phyloP scores from a whole-genome alignment of 2,888 invertebrate genomes.

The Rhagophthalmus giganteus region DNA sequence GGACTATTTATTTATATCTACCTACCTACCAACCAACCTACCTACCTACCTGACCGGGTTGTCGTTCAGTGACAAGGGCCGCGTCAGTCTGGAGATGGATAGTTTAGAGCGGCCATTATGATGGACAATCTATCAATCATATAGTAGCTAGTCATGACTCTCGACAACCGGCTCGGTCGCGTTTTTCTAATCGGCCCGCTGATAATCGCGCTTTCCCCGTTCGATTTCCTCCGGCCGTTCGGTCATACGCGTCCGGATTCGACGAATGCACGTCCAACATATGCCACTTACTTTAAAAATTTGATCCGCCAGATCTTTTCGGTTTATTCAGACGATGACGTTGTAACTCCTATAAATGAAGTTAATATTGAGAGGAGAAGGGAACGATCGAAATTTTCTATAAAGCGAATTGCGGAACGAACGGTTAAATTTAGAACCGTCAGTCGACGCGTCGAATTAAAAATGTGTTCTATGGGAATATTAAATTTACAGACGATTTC shows the following conservation, averaged over 20 bases:
- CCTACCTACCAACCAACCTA: too few species aligned
- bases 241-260: constrained; percentile 19
- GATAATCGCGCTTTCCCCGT: constrained; percentile 6
- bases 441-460: too few species aligned
- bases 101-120: constrained; percentile 54
- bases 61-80: constrained; percentile 43
- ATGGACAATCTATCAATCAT: constrained; percentile 58
- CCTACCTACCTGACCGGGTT: constrained; percentile 42
- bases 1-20: too few species aligned
- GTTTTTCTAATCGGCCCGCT: constrained; percentile 12
- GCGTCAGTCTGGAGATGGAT: constrained; percentile 51
- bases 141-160: constrained; percentile 51
- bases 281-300: constrained; percentile 26
- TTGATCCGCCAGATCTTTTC: constrained; percentile 23
- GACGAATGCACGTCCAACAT: constrained; percentile 25
- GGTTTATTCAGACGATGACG: constrained; percentile 27
- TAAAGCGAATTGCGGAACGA: too few species aligned
- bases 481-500: too few species aligned
- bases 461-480: too few species aligned
- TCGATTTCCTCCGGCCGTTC: constrained; percentile 5
- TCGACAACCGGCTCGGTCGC: constrained; percentile 43
- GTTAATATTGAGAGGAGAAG: constrained; percentile 25
- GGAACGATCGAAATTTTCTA: not conserved
- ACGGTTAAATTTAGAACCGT: too few species aligned
- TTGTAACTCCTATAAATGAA: constrained; percentile 29